A percentile compares a stretch with the other conserved stretches of the same genome.
Evolutionary conservation across 2,797 vertebrate species (phyloP).

Genomic region (Rhodeus uyekii): DNA sequence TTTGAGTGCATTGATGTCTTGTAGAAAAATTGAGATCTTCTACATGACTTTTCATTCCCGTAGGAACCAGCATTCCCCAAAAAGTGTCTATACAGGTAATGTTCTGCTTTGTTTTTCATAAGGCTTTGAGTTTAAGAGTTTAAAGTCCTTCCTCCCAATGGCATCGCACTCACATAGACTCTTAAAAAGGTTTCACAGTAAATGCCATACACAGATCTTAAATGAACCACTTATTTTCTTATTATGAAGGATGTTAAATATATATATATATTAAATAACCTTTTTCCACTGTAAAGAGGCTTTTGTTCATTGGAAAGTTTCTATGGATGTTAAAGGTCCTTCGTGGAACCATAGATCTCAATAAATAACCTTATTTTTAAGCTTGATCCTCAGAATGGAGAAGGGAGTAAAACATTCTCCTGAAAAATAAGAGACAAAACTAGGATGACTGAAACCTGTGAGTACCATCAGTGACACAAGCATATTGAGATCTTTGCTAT

Average conservation of each 20-base stretch:
- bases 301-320: no score
- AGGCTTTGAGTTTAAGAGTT: not conserved
- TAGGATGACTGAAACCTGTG: conserved; percentile 1
- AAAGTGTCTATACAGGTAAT: not conserved
- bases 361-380: not conserved
- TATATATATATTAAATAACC: no score
- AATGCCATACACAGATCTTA: not conserved
- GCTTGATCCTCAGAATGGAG: not conserved
- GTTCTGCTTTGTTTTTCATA: not conserved
- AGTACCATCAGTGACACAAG: not conserved
- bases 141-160: not conserved
- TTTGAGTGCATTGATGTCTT: not conserved
- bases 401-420: not conserved
- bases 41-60: not conserved
- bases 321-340: no score
- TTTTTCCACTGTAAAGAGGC: no score
- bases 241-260: not conserved
- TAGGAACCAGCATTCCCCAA: not conserved
- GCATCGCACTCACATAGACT: not conserved
- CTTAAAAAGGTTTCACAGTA: not conserved
- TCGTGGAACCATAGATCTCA: no score
- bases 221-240: not conserved
- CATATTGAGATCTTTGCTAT: no score
- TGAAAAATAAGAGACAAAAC: not conserved
- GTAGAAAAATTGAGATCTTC: not conserved